Base-by-base conservation (phyloP, 2,113 vertebrate genomes). In the Halichoerus grypus region DNA sequence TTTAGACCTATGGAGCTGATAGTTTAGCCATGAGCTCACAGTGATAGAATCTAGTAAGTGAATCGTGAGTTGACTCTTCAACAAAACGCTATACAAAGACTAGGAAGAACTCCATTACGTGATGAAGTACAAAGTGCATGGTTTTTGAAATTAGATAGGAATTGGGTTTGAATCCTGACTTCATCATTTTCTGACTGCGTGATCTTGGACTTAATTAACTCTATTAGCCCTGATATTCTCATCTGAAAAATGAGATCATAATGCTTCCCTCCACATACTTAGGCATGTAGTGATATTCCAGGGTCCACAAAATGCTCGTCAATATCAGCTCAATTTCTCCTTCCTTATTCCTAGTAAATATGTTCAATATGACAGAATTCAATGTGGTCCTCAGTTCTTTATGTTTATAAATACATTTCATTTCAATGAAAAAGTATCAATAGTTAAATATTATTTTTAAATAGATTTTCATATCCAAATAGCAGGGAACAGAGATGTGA, bases 191-290 rank as follows among this genome's bases (percentile, higher is more conserved):
- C 39, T 53, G 5, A 39, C 14, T 31, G 5, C 5, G 1, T 65
- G 5, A n/a, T 49, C 15, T 61, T 33, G 39, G 16, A 57, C 7
- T 91, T 67, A 13, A 9, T 21, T 16, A 92, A n/a, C 3, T 46
- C 42, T 33, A 55, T 42, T 61, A 53, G 31, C 9, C 22, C 79
- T 59, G 6, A 90, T 57, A 63, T 71, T 59, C 46, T 80, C 31
- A 84, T 80, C 49, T 92, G 21, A 33, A 69, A 80, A 96, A 93
- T 53, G 24, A 69, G 55, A 87, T 86, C 12, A 36, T 72, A 84
- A 89, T 57, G 53, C 55, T 74, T 36, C 11, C 26, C 21, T 59
- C 59, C 49, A 76, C 13, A 51, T 1, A 89, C 2, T 46, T 51
- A 39, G 21, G 13, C 19, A 49, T n/a, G 2, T 53, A 4, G 0